Evolutionary conservation across 1,140 invertebrate species (phyloP).

Genomic region (Drosophila lini): DNA sequence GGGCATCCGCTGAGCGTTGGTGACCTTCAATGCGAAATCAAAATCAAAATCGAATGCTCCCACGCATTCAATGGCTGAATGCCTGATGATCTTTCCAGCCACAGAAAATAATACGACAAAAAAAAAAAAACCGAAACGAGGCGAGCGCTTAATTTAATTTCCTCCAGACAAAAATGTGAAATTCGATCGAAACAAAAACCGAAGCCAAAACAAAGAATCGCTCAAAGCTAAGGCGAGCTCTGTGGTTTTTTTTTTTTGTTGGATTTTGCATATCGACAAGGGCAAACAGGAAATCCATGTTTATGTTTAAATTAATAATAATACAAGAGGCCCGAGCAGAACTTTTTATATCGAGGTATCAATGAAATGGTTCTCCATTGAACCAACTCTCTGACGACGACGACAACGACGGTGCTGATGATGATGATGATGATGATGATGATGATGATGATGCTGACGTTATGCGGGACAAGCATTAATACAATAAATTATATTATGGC

Average conservation of each 20-base stretch:
- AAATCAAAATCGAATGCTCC: constrained; percentile 68
- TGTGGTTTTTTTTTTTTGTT: constrained; percentile 30
- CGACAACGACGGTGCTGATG: constrained; percentile 4
- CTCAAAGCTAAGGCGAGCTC: constrained; percentile 42
- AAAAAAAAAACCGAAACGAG: constrained; percentile 37
- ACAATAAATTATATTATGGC: constrained; percentile 83
- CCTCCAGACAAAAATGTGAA: constrained; percentile 67
- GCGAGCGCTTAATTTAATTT: constrained; percentile 80
- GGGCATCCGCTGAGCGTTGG: constrained; percentile 7
- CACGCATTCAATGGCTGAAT: constrained; percentile 64
- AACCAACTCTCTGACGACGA: constrained; percentile 31
- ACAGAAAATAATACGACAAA: constrained; percentile 1
- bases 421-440: constrained; percentile 30
- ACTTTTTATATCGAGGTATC: constrained; percentile 51
- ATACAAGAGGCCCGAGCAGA: constrained; percentile 40
- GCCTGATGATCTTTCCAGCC: constrained; percentile 32
- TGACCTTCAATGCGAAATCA: constrained; percentile 68
- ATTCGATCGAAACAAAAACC: constrained; percentile 74
- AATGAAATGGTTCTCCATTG: constrained; percentile 63
- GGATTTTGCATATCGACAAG: constrained; percentile 74
- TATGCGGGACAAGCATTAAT: constrained; percentile 80
- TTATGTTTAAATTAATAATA: constrained; percentile 82
- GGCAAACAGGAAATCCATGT: constrained; percentile 82
- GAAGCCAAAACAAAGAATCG: constrained; percentile 57
- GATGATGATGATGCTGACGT: constrained; percentile 40